Base-by-base conservation (phyloP, 1,140 invertebrate species). In the Ceratoteleas bidentatus region DNA sequence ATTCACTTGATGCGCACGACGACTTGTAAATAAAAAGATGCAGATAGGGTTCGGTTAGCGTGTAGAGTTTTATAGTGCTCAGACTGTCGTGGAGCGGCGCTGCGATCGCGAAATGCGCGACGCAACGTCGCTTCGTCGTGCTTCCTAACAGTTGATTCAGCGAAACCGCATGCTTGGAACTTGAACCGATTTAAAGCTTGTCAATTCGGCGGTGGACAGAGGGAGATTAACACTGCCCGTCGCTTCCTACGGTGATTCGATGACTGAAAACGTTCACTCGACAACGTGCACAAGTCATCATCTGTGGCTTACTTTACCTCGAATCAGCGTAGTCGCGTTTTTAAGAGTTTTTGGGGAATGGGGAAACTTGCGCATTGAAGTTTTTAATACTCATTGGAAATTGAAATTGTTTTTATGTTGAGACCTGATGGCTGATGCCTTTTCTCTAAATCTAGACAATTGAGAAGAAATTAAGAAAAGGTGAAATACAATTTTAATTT, bases 171-270 rank as follows among this genome's bases (percentile, higher is more conserved):
- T 32, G 62, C 50, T 65, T 54, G 5, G 49, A 49, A 60, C 24
- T 60, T 70, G 8, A 50, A 34, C 15, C 34, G 45, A 60, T 61
- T 53, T 33, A 14, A 52, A 43, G 47, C 49, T 61, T 61, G 68
- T 72, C 64, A 68, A 68, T 68, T 68, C 38, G 53, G 33, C 56
- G 64, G 64, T 61, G 49, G 57, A 61, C 16, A 53, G 61, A 61
- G 38, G 34, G 0, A 14, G 33, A 61, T 53, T 15, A 72, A 61
- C 68, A 72, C 68, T 72, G 68, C 68, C 68, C 68, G 61, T 72
- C 57, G 47, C 68, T 72, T 72, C 16, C 45, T 61, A 72, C 49
- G 38, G 61, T 61, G 43, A 58, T 69, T 60, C 66, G 34, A 60
- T 43, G 24, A 24, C 24, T 24, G 24, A 24, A 24, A 24, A 24